phyloP scores from a whole-genome alignment of 2,113 vertebrate genomes.

The Choloepus hoffmanni region DNA sequence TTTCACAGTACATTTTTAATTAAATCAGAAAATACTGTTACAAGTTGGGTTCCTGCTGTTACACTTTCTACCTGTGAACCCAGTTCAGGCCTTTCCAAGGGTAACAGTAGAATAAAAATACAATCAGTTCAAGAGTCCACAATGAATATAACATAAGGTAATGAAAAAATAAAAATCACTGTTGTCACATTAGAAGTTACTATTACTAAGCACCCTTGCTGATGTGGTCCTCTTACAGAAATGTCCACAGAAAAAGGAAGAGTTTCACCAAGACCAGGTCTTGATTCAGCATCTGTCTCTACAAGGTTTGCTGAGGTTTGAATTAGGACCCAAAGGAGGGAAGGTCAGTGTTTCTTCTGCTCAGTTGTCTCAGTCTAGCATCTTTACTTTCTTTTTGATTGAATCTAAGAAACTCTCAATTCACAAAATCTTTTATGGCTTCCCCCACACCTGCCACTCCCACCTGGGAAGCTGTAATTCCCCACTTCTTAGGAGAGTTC shows the following conservation, averaged over 20 bases:
- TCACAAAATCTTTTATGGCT: conserved; percentile 4
- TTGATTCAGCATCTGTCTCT: not conserved
- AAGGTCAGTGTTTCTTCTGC: not conserved
- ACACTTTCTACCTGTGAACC: not conserved
- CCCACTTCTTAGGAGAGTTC: not conserved
- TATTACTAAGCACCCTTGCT: not conserved
- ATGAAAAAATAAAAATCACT: not conserved
- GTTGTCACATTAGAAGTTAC: not conserved
- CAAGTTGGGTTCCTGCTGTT: not conserved
- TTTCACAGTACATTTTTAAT: conserved; percentile 37
- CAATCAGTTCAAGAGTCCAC: not conserved
- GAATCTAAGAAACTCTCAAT: conserved; percentile 1
- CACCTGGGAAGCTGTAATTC: not conserved
- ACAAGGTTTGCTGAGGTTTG: not conserved
- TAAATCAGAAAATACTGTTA: conserved; percentile 54
- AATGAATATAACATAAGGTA: not conserved
- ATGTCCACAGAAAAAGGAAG: not conserved
- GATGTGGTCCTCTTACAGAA: not conserved
- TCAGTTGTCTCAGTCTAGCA: not conserved
- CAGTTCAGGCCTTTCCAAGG: conserved; percentile 21
- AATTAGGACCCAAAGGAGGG: not conserved
- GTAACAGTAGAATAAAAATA: not conserved
- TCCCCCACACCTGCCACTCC: not conserved
- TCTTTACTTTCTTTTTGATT: not conserved
- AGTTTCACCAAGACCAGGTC: not conserved